A percentile compares a stretch with the other conserved stretches of the same genome.
These are phyloP conservation scores for Monomorium pharaonis DNA, from an alignment of 1,140 invertebrate species.

Conservation along the genomic window DNA sequence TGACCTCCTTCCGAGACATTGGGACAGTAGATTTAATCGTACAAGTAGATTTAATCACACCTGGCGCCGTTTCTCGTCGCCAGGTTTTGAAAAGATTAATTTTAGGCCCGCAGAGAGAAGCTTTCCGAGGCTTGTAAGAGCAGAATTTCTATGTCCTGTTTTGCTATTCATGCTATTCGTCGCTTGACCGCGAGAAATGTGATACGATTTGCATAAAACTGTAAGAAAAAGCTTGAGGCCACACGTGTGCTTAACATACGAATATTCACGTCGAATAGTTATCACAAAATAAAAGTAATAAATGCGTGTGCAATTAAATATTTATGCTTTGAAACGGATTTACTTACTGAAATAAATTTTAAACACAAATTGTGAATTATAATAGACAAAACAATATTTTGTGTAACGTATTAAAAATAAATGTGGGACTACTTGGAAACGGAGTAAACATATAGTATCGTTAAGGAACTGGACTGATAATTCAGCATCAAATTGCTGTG, in stretches of 20 bases:
- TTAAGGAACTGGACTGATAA: not conserved
- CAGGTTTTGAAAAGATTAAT: slow-evolving; percentile 2
- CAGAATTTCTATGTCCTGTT: not conserved
- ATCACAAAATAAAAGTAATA: not conserved
- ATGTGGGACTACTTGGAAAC: not conserved
- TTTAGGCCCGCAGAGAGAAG: not conserved
- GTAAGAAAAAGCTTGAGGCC: slow-evolving; percentile 15
- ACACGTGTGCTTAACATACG: not conserved
- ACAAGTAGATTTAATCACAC: not conserved
- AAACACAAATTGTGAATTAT: not conserved
- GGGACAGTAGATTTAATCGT: not conserved
- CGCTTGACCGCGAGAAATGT: not conserved
- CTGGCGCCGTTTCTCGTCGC: not conserved
- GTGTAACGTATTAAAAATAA: not conserved
- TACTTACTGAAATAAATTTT: not conserved
- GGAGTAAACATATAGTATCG: not conserved
- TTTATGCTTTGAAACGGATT: not conserved
- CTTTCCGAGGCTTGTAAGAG: not conserved
- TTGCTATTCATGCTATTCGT: not conserved
- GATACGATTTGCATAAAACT: not conserved
- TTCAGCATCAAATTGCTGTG: not conserved
- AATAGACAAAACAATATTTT: not conserved
- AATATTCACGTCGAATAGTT: not conserved
- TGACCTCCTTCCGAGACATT: not conserved
- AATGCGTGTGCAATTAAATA: not conserved